A percentile compares a stretch with the other conserved stretches of the same genome.
phyloP scores from a whole-genome alignment of 2,113 vertebrate genomes.

The Limnothrissa miodon region DNA sequence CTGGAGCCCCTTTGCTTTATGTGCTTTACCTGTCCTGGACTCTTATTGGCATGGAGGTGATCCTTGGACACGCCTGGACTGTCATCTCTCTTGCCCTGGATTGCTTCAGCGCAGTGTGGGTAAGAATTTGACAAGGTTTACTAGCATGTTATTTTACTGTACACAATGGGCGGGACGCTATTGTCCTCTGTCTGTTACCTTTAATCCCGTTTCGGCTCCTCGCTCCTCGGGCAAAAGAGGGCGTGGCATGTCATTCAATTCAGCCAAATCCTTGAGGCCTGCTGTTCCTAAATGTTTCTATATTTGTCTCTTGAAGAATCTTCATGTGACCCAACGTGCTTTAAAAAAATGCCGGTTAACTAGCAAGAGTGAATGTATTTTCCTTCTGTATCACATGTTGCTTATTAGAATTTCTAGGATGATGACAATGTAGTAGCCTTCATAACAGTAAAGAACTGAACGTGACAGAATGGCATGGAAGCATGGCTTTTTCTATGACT shows the following conservation, averaged over 20 bases:
- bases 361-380: not conserved
- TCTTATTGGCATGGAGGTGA: constrained; percentile 82
- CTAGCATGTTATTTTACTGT: not conserved
- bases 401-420: not conserved
- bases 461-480: not conserved
- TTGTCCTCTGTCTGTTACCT: not conserved
- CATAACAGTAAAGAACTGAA: not conserved
- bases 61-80: constrained; percentile 73
- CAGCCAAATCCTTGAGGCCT: not conserved
- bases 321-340: not conserved
- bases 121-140: constrained; percentile 57
- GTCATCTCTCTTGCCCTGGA: constrained; percentile 82
- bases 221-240: not conserved
- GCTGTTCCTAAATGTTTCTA: constrained; percentile 4
- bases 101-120: constrained; percentile 88
- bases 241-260: not conserved
- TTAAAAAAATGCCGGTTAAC: not conserved
- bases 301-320: not conserved
- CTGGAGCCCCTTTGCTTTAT: constrained; percentile 82
- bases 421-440: not conserved
- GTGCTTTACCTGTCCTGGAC: constrained; percentile 82
- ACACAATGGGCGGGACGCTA: not conserved
- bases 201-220: not conserved
- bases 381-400: not conserved
- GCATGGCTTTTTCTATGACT: not conserved